Evolutionary conservation across 2,113 vertebrate species (phyloP).

Genomic region (Phocoena sinus): DNA sequence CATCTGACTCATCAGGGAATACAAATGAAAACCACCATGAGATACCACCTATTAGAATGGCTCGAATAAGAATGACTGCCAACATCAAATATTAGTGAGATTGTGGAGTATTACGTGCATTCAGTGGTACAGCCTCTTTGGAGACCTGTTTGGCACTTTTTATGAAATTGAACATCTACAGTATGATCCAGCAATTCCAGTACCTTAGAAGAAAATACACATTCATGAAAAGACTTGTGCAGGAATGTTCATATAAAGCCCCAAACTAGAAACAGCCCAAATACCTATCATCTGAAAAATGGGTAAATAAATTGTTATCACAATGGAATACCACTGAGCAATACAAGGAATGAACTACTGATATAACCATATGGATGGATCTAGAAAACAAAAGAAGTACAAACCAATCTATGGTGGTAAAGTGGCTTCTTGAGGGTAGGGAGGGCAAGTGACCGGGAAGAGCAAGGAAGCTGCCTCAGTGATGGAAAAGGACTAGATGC

Average conservation of each 20-base stretch:
- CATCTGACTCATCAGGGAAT: neutral
- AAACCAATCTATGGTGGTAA: too few species aligned
- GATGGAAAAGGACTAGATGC: fast-evolving
- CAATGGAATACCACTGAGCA: neutral
- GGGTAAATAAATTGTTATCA: neutral
- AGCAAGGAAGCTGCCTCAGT: neutral
- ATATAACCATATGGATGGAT: neutral
- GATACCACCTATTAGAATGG: neutral
- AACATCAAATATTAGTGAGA: neutral
- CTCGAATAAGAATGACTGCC: neutral
- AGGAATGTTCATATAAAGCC: neutral
- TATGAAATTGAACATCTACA: neutral
- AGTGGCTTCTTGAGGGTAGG: neutral
- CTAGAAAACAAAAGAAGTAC: neutral
- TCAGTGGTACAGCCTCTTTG: neutral
- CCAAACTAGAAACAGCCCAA: neutral
- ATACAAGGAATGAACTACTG: neutral
- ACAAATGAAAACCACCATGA: too few species aligned
- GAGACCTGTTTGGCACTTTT: neutral
- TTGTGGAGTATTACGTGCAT: neutral
- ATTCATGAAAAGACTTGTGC: neutral
- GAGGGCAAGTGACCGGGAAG: neutral
- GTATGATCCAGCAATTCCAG: neutral
- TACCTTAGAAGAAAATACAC: neutral
- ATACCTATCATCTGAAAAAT: neutral